Evolutionary conservation across 2,113 vertebrate species (phyloP).

Genomic region (Rhadina sibilatrix): DNA sequence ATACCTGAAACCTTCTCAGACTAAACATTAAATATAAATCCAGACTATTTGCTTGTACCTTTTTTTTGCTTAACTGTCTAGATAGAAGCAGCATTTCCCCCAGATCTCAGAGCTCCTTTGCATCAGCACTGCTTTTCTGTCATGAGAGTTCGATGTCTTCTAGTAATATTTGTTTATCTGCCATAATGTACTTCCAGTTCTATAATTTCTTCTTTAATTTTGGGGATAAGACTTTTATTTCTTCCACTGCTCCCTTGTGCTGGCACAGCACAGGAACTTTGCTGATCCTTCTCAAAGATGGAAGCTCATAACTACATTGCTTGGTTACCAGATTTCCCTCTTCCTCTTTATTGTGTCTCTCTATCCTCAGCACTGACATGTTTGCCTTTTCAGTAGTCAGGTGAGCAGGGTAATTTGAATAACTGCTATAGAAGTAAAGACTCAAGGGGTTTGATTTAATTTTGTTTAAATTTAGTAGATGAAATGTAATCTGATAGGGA

Average conservation of each 20-base stretch:
- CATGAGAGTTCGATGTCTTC: neutral
- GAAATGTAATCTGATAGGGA: conserved; percentile 27
- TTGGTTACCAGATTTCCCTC: neutral
- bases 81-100: neutral
- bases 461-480: conserved; percentile 37
- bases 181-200: neutral
- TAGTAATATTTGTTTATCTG: neutral
- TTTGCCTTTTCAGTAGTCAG: conserved; percentile 9
- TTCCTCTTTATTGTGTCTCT: neutral
- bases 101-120: neutral
- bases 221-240: neutral
- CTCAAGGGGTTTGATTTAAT: conserved; percentile 15
- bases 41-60: neutral
- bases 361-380: neutral
- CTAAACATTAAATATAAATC: neutral
- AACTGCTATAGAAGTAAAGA: neutral
- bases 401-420: conserved; percentile 13
- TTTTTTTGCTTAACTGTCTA: neutral
- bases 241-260: neutral
- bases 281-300: neutral
- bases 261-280: neutral
- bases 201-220: neutral
- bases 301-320: neutral
- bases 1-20: neutral
- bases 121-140: neutral